These are phyloP conservation scores for Leptobrachium ailaonicum DNA, from an alignment of 2,113 vertebrate genomes.

Conservation along the genomic window DNA sequence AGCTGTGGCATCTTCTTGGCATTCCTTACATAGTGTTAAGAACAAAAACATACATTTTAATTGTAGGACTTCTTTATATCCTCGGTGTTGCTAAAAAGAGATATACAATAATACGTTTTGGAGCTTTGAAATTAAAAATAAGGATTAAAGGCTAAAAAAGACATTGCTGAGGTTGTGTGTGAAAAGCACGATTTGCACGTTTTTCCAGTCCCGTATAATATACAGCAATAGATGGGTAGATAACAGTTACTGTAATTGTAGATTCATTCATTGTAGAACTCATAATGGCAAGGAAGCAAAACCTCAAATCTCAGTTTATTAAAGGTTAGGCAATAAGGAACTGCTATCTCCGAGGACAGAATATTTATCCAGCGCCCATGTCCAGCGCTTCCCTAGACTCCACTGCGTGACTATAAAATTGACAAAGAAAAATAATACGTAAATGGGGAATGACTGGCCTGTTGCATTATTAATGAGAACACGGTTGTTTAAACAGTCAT, in stretches of 20 bases:
- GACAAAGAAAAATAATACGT: conserved; percentile 17
- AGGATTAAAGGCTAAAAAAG: too few species aligned
- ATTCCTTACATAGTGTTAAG: neutral
- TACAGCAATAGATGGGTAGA: conserved; percentile 5
- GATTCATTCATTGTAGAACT: neutral
- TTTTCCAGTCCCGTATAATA: neutral
- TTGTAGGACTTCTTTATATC: neutral
- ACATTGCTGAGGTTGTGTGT: too few species aligned
- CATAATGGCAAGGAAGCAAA: conserved; percentile 19
- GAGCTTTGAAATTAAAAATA: too few species aligned
- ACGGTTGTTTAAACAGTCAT: conserved; percentile 22
- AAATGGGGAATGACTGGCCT: conserved; percentile 29
- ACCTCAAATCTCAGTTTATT: conserved; percentile 25
- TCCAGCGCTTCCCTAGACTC: conserved; percentile 20
- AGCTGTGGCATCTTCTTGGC: neutral
- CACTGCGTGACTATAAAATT: conserved; percentile 31
- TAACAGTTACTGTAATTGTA: conserved; percentile 25
- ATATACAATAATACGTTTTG: too few species aligned
- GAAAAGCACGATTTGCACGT: too few species aligned
- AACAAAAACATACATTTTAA: neutral
- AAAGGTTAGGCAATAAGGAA: conserved; percentile 21
- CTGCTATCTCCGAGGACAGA: conserved; percentile 2
- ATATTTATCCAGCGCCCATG: conserved; percentile 19
- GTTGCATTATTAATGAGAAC: conserved; percentile 30
- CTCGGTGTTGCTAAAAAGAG: too few species aligned